These are phyloP conservation scores for Mastigias papua DNA, from an alignment of 30 jellyfish, hydroid and myxozoan genomes.

Conservation along the genomic window DNA sequence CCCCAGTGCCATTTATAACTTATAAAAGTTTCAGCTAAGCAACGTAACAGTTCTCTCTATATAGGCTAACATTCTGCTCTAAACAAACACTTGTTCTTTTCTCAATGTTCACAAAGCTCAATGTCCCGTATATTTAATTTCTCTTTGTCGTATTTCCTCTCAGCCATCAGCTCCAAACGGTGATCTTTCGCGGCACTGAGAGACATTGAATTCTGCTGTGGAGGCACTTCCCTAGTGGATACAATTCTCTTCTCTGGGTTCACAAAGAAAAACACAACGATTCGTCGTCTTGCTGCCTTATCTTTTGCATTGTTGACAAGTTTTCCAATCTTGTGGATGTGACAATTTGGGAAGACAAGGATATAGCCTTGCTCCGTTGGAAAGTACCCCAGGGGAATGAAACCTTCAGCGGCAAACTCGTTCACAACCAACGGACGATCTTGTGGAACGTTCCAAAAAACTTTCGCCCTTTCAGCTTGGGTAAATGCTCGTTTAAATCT, in stretches of 20 bases:
- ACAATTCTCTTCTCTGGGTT: conserved; percentile 80
- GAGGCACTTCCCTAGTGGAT: conserved; percentile 79
- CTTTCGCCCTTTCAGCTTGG: conserved; percentile 32
- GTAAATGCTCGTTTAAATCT: conserved; percentile 76
- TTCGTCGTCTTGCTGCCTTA: conserved; percentile 73
- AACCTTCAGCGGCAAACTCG: conserved; percentile 63
- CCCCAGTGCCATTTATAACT: no score
- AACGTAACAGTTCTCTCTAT: no score
- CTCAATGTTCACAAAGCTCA: conserved; percentile 81
- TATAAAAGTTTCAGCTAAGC: no score
- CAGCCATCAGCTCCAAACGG: conserved; percentile 83
- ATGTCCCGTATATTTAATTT: conserved; percentile 77
- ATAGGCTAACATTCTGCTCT: not conserved
- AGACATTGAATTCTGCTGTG: conserved; percentile 66
- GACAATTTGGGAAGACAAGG: conserved; percentile 82
- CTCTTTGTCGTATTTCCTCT: conserved; percentile 80
- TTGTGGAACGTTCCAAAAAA: conserved; percentile 56
- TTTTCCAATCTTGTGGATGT: conserved; percentile 76
- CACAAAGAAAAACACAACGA: conserved; percentile 75
- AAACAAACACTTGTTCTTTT: not conserved
- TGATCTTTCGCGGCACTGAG: conserved; percentile 46
- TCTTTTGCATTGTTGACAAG: conserved; percentile 43
- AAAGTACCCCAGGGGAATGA: conserved; percentile 80
- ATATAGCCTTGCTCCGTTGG: conserved; percentile 76
- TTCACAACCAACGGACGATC: conserved; percentile 46